Evolutionary conservation across 1,140 invertebrate species (phyloP), one percentile per base, ranked within the genome.

Genomic region (Laupala kohalensis): DNA sequence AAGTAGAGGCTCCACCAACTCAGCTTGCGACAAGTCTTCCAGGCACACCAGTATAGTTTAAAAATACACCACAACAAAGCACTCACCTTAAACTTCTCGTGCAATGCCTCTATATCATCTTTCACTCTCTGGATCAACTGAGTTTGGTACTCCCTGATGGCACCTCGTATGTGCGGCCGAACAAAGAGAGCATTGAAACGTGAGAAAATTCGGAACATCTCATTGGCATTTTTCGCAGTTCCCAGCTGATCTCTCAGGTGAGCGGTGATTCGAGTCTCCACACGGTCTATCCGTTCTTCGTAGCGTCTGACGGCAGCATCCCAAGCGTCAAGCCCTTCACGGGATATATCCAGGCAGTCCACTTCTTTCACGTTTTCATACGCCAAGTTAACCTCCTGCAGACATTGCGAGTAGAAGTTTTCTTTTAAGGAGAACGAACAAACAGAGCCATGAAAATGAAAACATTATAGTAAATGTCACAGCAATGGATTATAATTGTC

Each of bases 321-420:
- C 97, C 97, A 99, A 5, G 94, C 91, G 79, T 98, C 95, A 30
- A 90, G 89, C 5, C 97, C 97, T 81, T 99, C 97, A 77, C 95
- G 95, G 13, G 92, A 91, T 28, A 99, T 97, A 80, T 99, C 97
- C 76, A 99, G 83, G 75, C 96, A 97, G 81, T 99, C 96, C 0
- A 99, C 95, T 84, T 98, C 96, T 80, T 99, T 99, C 0, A 99
- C 94, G 82, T 97, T 97, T 79, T 99, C 96, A 81, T 99, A 99
- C 0, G 97, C 97, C 72, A 97, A 82, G 81, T 97, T 96, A 0
- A 99, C 96, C 85, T 97, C 87, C 80, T 85, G 76, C 23, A 80
- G n/a, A 72, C 15, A 65, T 69, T 67, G n/a, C 29, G 25, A 68
- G n/a, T 70, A 69, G 9, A n/a, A n/a, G n/a, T n/a, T n/a, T n/a